A percentile compares a stretch with the other conserved stretches of the same genome.
Conservation (phyloP, 2,888 invertebrate genomes). For the Dusona sp. region DNA sequence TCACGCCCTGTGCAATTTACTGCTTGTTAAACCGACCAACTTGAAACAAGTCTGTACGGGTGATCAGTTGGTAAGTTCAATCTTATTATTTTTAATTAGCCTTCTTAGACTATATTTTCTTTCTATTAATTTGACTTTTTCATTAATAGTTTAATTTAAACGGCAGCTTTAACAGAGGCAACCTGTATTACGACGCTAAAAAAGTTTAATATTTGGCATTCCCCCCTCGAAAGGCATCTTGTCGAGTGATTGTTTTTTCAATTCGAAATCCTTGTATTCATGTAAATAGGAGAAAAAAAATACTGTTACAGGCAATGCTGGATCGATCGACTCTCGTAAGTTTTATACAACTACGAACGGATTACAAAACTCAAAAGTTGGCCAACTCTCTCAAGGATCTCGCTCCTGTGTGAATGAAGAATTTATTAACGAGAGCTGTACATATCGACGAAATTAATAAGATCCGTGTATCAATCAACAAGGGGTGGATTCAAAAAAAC, state of each 20-base stretch:
- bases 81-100: neutral
- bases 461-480: slow-evolving; percentile 19
- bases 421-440: neutral
- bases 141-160: neutral
- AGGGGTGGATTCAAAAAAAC: slow-evolving; percentile 34
- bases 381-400: slow-evolving; percentile 86
- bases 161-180: too few species aligned
- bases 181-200: too few species aligned
- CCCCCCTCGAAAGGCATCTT: too few species aligned
- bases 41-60: slow-evolving; percentile 97
- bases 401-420: slow-evolving; percentile 76
- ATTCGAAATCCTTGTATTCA: neutral
- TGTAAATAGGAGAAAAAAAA: slow-evolving; percentile 52
- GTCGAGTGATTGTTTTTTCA: too few species aligned
- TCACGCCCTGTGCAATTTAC: slow-evolving; percentile 97
- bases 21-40: slow-evolving; percentile 98
- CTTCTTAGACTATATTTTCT: neutral
- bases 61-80: slow-evolving; percentile 92
- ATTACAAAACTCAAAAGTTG: slow-evolving; percentile 95
- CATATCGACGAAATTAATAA: slow-evolving; percentile 7
- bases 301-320: slow-evolving; percentile 91
- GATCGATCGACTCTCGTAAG: slow-evolving; percentile 95
- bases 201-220: too few species aligned
- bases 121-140: neutral
- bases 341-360: slow-evolving; percentile 97